Evolutionary conservation across 1,140 invertebrate genomes (phyloP).

Genomic region (Tetragonula clypearis): DNA sequence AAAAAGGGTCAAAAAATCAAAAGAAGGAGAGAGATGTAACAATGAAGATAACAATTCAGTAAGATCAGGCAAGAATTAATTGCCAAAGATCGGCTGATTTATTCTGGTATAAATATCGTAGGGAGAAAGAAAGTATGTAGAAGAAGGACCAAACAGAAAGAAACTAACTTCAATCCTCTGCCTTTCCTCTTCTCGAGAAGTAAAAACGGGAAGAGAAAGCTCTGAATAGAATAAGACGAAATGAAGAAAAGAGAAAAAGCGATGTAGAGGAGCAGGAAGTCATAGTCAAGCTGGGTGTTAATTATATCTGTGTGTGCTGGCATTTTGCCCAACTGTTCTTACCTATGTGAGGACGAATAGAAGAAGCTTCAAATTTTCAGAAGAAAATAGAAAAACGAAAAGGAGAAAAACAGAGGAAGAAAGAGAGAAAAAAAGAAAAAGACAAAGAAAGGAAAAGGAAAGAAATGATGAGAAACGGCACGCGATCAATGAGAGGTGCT

Average conservation of each 20-base stretch:
- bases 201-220: neutral
- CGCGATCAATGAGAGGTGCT: slow-evolving; percentile 62
- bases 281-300: slow-evolving; percentile 68
- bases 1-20: no score
- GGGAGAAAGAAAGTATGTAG: neutral
- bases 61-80: neutral
- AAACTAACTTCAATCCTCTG: neutral
- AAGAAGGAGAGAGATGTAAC: no score
- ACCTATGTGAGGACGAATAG: slow-evolving; percentile 1
- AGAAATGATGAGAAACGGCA: slow-evolving; percentile 23
- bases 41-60: neutral
- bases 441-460: neutral
- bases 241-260: neutral
- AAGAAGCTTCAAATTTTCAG: slow-evolving; percentile 3
- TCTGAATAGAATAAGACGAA: neutral
- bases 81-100: neutral
- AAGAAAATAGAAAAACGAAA: slow-evolving; percentile 5
- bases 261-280: slow-evolving; percentile 25
- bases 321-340: slow-evolving; percentile 61
- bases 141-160: neutral
- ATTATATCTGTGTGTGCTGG: slow-evolving; percentile 73
- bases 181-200: neutral
- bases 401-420: slow-evolving; percentile 13
- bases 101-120: slow-evolving; percentile 31
- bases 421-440: slow-evolving; percentile 2